These are phyloP conservation scores for Hoplodrina ambigua DNA, from an alignment of 2,888 invertebrate species.

Conservation along the genomic window DNA sequence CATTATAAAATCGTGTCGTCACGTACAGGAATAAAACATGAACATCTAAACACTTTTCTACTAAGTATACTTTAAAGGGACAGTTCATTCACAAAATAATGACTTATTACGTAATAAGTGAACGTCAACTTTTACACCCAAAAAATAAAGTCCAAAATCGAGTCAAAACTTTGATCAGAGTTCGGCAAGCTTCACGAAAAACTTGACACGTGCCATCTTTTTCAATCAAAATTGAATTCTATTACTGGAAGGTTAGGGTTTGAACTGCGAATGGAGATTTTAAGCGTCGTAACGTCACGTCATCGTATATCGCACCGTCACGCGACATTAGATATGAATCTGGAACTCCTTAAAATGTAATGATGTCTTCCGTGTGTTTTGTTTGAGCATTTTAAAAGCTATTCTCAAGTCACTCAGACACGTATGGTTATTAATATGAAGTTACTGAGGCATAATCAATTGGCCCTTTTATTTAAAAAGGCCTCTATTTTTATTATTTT, in stretches of 20 bases:
- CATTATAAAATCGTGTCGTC: slow-evolving; percentile 69
- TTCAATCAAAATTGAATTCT: slow-evolving; percentile 53
- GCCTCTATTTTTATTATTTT: slow-evolving; percentile 1
- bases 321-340: slow-evolving; percentile 87
- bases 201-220: slow-evolving; percentile 35
- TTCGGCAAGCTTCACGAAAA: slow-evolving; percentile 38
- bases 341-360: slow-evolving; percentile 85
- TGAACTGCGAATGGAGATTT: slow-evolving; percentile 27
- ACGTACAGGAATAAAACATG: slow-evolving; percentile 68
- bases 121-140: slow-evolving; percentile 9
- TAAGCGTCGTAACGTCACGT: slow-evolving; percentile 61
- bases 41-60: slow-evolving; percentile 62
- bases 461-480: slow-evolving; percentile 1
- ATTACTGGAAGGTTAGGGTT: slow-evolving; percentile 37
- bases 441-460: slow-evolving; percentile 36
- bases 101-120: slow-evolving; percentile 10
- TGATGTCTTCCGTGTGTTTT: slow-evolving; percentile 75
- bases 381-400: slow-evolving; percentile 55
- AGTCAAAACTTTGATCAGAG: not conserved
- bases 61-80: slow-evolving; percentile 53
- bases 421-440: slow-evolving; percentile 35
- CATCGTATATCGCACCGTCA: slow-evolving; percentile 81
- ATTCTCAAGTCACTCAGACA: slow-evolving; percentile 39
- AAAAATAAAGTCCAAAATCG: slow-evolving; percentile 38
- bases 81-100: slow-evolving; percentile 63